Conservation (phyloP, 2,797 vertebrate species). For the Sebastes nivosus region DNA sequence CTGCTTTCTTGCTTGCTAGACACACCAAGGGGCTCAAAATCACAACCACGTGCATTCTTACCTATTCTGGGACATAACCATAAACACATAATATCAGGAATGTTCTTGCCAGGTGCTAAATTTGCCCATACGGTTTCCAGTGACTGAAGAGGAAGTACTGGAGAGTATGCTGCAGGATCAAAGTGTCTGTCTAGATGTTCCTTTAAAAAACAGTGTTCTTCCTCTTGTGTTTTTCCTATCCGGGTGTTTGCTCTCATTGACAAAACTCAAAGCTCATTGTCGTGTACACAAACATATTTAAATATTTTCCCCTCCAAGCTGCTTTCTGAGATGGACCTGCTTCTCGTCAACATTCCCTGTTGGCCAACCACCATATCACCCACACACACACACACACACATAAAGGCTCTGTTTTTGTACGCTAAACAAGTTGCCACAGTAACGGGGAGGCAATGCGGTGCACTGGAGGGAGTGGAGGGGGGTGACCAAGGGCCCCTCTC, state of each 20-base stretch:
- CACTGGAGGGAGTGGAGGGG: constrained; percentile 21
- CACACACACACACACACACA: constrained; percentile 17
- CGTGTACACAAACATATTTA: constrained; percentile 27
- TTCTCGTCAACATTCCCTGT: constrained; percentile 59
- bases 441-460: constrained; percentile 61
- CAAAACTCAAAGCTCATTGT: constrained; percentile 24
- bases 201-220: constrained; percentile 4
- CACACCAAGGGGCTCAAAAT: constrained; percentile 65
- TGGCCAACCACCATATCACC: constrained; percentile 43
- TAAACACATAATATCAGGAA: constrained; percentile 79
- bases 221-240: constrained; percentile 6
- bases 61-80: constrained; percentile 74
- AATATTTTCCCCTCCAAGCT: constrained; percentile 55
- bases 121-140: constrained; percentile 57
- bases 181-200: constrained; percentile 5
- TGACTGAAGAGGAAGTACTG: constrained; percentile 31
- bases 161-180: constrained; percentile 28
- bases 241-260: not conserved
- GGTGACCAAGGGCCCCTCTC: constrained; percentile 74
- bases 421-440: constrained; percentile 72
- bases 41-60: constrained; percentile 76
- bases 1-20: constrained; percentile 40
- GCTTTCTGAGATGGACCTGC: constrained; percentile 42
- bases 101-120: constrained; percentile 75
- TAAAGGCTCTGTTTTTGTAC: constrained; percentile 62